Evolutionary conservation across 2,888 invertebrate species (phyloP), one percentile per base, ranked within the genome.

Genomic region (Calameuta filiformis): DNA sequence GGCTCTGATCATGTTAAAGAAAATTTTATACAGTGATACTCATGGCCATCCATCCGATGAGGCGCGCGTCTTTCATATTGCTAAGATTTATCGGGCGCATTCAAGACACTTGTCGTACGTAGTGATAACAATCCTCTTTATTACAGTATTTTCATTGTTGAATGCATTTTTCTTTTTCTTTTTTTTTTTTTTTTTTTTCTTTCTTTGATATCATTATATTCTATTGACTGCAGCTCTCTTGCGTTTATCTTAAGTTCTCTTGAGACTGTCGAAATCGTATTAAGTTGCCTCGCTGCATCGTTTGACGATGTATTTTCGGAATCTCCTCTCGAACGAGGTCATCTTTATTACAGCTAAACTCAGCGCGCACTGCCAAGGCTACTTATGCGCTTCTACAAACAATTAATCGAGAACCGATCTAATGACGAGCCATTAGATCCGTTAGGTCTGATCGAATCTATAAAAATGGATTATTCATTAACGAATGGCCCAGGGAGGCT

Each of bases 281-380:
- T 56, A 56, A 15, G 23, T 56, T 56, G 40, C 40, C 23, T 56
- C 40, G 40, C 2, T 56, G 40, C 40, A 56, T 56, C 40, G 40
- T 56, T 23, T 56, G 40, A 56, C 40, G 40, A 56, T 56, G 23
- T 9, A 56, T 9, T 56, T 56, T 56, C 23, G 56, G 56, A 40
- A 40, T 56, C 23, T 9, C 23, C 56, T 56, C 56, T 56, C 9
- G 56, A 56, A 56, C 56, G 23, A 56, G 56, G 56, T 56, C 56
- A 23, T 56, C 56, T 23, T 56, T 56, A 56, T 56, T 56, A 9
- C 23, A 56, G 56, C 56, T 56, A 33, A 35, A 73, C 81, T 84
- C 85, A 87, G 87, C 86, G 86, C 85, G 84, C 87, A 90, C 89
- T 89, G 90, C 89, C 89, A 86, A 86, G 83, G 83, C 86, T 88